Base-by-base conservation (phyloP, 2,888 invertebrate genomes). In the Chymomyza caudatula region DNA sequence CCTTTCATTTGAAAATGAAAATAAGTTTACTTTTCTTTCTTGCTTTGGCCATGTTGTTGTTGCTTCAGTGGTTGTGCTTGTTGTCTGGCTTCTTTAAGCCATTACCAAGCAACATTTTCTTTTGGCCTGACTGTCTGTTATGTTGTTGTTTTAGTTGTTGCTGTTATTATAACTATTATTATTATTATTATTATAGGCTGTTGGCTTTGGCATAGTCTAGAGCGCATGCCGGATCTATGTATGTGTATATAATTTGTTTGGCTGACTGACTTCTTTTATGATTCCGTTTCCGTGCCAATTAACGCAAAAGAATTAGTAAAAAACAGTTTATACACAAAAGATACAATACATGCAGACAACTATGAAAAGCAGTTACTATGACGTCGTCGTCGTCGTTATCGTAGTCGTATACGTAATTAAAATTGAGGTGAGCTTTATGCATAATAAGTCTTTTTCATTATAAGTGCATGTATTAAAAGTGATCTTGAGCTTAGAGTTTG, bases 1-100 rank as follows among this genome's bases (percentile, higher is more conserved):
- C 88, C 87, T 87, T 87, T 87, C 87, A 87, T 88, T 87, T 86
- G 79, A 79, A 84, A 87, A 86, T 79, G 81, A 88, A 88, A 88
- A 87, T 88, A 83, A 80, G 78, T 87, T 88, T 87, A 77, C 74
- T 83, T 82, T 78, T 85, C 85, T 70, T 84, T 62, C 25, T 17
- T 17, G 20, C 49, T 47, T 60, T 43, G 65, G 71, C 58, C n/a
- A 15, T 17, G 29, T 11, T 42, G 15, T 37, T 17, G 37, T 6
- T 2, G 17, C 37, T 15, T 8, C 3, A 51, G 58, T 67, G 63
- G 53, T 42, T 60, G 54, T 58, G 62, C 63, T 29, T 57, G 13
- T 25, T 58, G 29, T 25, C 42, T 44, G 23, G 29, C 22, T 43
- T 51, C 37, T 67, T 55, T 44, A 19, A 52, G 47, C 3, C 25